Base-by-base conservation (phyloP, 2,888 invertebrate genomes). In the Teinopalpus imperialis region DNA sequence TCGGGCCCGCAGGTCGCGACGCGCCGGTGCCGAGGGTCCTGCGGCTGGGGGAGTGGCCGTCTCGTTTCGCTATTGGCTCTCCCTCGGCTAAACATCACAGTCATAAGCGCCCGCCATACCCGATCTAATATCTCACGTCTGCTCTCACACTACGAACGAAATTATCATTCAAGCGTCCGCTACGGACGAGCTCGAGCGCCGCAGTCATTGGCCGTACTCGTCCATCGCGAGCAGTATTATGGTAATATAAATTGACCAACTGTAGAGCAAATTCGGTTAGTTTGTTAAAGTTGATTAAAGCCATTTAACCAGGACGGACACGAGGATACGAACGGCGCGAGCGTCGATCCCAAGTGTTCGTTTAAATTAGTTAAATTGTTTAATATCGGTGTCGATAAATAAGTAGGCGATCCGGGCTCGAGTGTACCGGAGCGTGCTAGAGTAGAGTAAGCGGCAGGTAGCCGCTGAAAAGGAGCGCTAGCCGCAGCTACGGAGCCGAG, bases 241-340 rank as follows among this genome's bases (percentile, higher is more conserved):
- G 80, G 81, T 83, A 89, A 88, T 89, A 89, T 89, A 89, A 89
- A 89, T 89, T 89, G 89, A 82, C 89, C 88, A 89, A 89, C 89
- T 85, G 82, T 74, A 77, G 85, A 75, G 69, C 83, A 82, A 87
- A 86, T 83, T 87, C 79, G 80, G 86, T 89, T 89, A 89, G 89
- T 89, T 89, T 85, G 88, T 87, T 88, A 88, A 87, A 85, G 88
- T 81, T 89, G 88, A 89, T 89, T 89, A 89, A 87, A 89, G 89
- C 78, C 89, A 89, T 89, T 89, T 88, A 89, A 87, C 82, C 83
- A 77, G 82, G 75, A 80, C 83, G 81, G 75, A 74, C 77, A 76
- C 81, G 74, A 74, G 78, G 81, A 77, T 75, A 76, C 86, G 83
- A 74, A 82, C 86, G 86, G 81, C 73, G 81, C 81, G 76, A 75